Evolutionary conservation across 2,888 invertebrate genomes (phyloP), one percentile per base, ranked within the genome.

Genomic region (Drosophila greeni): DNA sequence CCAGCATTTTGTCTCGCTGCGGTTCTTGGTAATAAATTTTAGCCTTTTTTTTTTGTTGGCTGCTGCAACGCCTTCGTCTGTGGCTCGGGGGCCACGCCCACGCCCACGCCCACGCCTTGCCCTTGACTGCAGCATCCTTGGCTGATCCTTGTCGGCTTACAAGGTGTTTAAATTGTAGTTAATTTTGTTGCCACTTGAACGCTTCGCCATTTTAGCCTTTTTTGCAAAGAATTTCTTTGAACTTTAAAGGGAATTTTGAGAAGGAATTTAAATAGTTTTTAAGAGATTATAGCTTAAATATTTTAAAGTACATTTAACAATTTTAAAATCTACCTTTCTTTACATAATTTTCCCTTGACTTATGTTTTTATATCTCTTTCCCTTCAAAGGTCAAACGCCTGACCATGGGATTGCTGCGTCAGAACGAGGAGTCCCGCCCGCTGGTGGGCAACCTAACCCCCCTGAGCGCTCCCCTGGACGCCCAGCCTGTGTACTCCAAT

Each of bases 401-500:
- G 72, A 93, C 95, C 39, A 92, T 94, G 91, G 94, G 94, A 12
- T 89, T 94, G 60, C 91, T 92, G 53, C 91, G 91, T 0, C 90
- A 90, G 53, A 90, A 90, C 75, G 93, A 93, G 75, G 94, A 95
- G 86, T 93, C 93, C 84, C 94, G 93, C 82, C 94, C 94, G 4
- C 90, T 95, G 31, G 94, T 95, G 34, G 91, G 92, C 56, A 92
- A 92, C 34, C 91, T 91, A 18, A 91, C 91, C 73, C 76, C 84
- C 85, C 88, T 73, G 7, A 75, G 69, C 24, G 73, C 59, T 1
- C 70, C 65, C 14, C 36, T 66, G 48, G 73, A 73, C 5, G 72
- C 74, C 53, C 79, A 82, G 39, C 77, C 82, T 47, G 80, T 85
- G 67, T 85, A 87, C 51, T 87, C 85, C 26, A 86, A 93, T 47